Evolutionary conservation across 2,888 invertebrate species (phyloP).

Genomic region (Ypsolopha scabrella): DNA sequence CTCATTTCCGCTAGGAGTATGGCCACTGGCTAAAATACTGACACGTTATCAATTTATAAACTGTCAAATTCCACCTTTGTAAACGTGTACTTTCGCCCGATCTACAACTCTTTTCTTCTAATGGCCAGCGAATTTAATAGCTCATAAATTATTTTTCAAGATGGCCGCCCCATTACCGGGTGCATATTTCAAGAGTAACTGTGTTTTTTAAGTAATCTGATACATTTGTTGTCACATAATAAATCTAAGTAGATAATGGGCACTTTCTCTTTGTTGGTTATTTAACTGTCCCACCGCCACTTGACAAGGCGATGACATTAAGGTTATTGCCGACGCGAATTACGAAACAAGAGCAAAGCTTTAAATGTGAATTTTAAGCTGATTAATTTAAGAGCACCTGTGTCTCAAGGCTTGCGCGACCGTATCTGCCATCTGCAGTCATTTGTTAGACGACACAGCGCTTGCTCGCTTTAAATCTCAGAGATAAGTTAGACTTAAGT

Average conservation of each 20-base stretch:
- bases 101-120: no score
- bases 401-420: neutral
- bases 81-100: no score
- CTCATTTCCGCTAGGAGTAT: no score
- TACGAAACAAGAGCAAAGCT: conserved; percentile 20
- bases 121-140: no score
- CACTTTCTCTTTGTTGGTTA: conserved; percentile 26
- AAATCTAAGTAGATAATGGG: conserved; percentile 17
- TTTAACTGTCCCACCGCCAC: conserved; percentile 25
- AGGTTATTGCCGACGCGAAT: conserved; percentile 13
- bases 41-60: no score
- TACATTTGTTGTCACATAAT: conserved; percentile 18
- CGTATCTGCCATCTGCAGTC: neutral
- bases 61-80: no score
- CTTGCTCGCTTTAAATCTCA: no score
- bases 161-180: neutral
- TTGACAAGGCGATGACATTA: conserved; percentile 33
- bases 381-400: conserved; percentile 13
- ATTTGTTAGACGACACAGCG: no score
- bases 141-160: no score
- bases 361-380: conserved; percentile 8
- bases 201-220: conserved; percentile 11
- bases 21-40: no score
- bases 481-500: no score
- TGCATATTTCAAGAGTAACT: neutral